Evolutionary conservation across 2,888 invertebrate genomes (phyloP).

Genomic region (Tenthredo notha): DNA sequence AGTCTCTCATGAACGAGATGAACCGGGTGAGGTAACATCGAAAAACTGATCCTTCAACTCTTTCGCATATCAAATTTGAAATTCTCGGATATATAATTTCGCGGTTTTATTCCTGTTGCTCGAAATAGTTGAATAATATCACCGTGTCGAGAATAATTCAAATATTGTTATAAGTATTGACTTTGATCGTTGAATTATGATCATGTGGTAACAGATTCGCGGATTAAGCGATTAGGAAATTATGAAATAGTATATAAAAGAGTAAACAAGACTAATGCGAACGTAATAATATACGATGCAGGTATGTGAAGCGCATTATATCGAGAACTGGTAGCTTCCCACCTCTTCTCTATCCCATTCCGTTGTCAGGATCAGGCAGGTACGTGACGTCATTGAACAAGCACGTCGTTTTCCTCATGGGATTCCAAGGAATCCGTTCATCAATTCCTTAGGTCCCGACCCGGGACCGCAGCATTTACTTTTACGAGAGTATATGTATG

Average conservation of each 20-base stretch:
- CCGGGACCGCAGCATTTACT: slow-evolving; percentile 10
- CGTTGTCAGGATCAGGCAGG: slow-evolving; percentile 36
- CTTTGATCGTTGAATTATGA: not conserved
- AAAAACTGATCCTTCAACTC: not conserved
- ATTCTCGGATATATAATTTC: not conserved
- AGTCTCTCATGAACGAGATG: not conserved
- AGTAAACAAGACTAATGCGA: not conserved
- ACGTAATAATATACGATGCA: slow-evolving; percentile 39
- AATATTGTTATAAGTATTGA: not conserved
- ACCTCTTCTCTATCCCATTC: slow-evolving; percentile 20
- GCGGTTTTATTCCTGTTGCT: not conserved
- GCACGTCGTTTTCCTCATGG: slow-evolving; percentile 44
- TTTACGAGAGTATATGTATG: slow-evolving; percentile 4
- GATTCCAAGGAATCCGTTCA: slow-evolving; percentile 49
- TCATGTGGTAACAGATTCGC: not conserved
- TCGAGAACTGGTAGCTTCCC: slow-evolving; percentile 17
- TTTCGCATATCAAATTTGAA: not conserved
- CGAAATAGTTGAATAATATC: not conserved
- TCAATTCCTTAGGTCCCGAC: slow-evolving; percentile 10
- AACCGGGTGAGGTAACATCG: slow-evolving; percentile 18
- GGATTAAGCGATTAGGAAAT: slow-evolving; percentile 11
- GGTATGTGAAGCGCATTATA: slow-evolving; percentile 46
- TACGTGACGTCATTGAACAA: slow-evolving; percentile 48
- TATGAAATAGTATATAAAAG: not conserved
- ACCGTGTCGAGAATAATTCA: not conserved